Base-by-base conservation (phyloP, 2,888 invertebrate genomes). In the Sympetrum striolatum region DNA sequence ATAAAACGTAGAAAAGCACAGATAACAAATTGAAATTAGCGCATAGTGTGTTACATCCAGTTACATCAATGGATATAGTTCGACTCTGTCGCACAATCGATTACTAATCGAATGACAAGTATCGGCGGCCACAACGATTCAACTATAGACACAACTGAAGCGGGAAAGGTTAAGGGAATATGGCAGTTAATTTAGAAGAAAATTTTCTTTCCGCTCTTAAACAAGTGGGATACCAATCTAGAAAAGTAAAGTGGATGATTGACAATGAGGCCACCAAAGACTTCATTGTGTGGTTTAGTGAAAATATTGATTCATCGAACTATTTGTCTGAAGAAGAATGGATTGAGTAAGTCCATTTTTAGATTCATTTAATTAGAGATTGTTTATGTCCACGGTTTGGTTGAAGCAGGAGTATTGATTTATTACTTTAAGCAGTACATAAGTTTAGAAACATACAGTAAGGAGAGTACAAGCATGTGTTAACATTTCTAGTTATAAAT, bases 251-350 rank as follows among this genome's bases (percentile, higher is more conserved):
- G n/a, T 86, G 86, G 86, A 58, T 86, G n/a, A 18, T 86, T 37
- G 37, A 60, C 10, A 4, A 86, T 31, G 35, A 64, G 4, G 25
- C 22, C 2, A 86, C 86, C 8, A 60, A n/a, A 64, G 64, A 64
- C 22, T 64, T 86, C 2, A 22, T 86, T 18, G n/a, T 10, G 12
- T 86, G 86, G 60, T 37, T 86, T 2, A 37, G 86, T 39, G 39
- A 60, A 22, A 64, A 86, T 86, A 60, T 86, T 0, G 22, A 60
- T 2, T 22, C 37, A 1, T 60, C 86, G 22, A 86, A 86, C n/a
- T 86, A 86, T 60, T 60, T 86, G 6, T 60, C 86, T 12, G 86
- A 64, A 5, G 86, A 86, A 14, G 86, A 86, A n/a, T 64, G 60
- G 15, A 64, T 39, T 37, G 86, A 86, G 86, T 86, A 37, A 86